A percentile compares a stretch with the other conserved stretches of the same genome.
Conservation (phyloP, 2,797 vertebrate species). For the Spinus olivaceus region DNA sequence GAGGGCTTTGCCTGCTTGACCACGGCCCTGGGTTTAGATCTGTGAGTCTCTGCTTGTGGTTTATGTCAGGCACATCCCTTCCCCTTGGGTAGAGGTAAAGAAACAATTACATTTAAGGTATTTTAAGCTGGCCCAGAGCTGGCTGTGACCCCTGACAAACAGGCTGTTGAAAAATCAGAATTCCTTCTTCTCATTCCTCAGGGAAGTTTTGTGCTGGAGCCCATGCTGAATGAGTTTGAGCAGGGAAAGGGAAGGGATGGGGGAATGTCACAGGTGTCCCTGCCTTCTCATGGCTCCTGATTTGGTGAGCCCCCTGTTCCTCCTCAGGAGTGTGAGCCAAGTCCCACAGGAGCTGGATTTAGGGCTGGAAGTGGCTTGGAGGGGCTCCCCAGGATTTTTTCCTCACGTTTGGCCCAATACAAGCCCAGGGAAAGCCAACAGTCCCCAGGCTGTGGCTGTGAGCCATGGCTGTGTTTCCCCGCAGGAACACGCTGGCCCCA, state of each 20-base stretch:
- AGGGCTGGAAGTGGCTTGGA: background rate
- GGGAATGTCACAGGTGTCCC: background rate
- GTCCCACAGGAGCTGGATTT: background rate
- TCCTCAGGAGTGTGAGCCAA: background rate
- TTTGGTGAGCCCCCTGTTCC: background rate
- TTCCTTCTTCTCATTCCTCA: no score
- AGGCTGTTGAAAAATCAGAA: no score
- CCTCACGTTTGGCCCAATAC: background rate
- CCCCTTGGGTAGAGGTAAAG: no score
- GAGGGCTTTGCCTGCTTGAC: no score
- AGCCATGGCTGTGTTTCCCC: background rate
- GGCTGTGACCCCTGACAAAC: no score
- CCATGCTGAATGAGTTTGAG: background rate
- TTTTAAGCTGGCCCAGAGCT: no score
- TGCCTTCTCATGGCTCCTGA: background rate
- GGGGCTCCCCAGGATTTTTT: background rate
- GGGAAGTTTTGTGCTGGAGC: background rate
- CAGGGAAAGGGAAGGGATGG: background rate
- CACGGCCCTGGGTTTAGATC: no score
- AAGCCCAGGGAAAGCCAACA: background rate
- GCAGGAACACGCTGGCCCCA: slow-evolving; percentile 62
- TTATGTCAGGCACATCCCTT: no score
- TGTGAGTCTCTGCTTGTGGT: no score
- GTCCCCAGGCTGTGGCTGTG: background rate
- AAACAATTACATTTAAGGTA: no score